Evolutionary conservation across 2,113 vertebrate genomes (phyloP).

Genomic region (Aleadryas rufinucha): DNA sequence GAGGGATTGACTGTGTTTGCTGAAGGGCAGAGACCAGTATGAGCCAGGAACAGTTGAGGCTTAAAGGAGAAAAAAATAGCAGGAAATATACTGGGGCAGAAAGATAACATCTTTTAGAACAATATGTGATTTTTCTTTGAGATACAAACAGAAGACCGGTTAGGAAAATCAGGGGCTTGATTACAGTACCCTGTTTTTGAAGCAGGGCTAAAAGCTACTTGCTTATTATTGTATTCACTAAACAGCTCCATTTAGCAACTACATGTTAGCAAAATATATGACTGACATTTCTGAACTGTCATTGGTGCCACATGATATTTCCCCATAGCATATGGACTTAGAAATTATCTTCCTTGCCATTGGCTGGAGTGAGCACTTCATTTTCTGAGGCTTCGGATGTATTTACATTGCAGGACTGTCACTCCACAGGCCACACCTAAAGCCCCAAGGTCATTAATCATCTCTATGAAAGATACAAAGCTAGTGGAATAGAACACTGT

Average conservation of each 20-base stretch:
- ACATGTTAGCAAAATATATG: neutral
- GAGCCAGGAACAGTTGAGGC: neutral
- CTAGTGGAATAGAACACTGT: conserved; percentile 23
- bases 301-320: neutral
- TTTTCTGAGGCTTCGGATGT: neutral
- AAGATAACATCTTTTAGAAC: neutral
- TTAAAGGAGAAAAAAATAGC: neutral
- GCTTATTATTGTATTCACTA: neutral
- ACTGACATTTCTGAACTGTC: neutral
- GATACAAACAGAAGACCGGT: neutral
- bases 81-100: neutral
- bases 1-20: neutral
- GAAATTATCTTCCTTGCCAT: neutral
- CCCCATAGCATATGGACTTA: neutral
- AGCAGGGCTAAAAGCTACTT: neutral
- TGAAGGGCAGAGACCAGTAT: neutral
- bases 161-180: neutral
- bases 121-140: neutral
- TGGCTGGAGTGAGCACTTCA: neutral
- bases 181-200: neutral
- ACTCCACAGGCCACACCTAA: neutral
- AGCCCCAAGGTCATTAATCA: conserved; percentile 24
- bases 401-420: neutral
- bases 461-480: neutral
- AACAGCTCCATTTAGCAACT: neutral